Evolutionary conservation across 1,140 invertebrate genomes (phyloP), one percentile per base, ranked within the genome.

Genomic region (Meloidogyne exigua): DNA sequence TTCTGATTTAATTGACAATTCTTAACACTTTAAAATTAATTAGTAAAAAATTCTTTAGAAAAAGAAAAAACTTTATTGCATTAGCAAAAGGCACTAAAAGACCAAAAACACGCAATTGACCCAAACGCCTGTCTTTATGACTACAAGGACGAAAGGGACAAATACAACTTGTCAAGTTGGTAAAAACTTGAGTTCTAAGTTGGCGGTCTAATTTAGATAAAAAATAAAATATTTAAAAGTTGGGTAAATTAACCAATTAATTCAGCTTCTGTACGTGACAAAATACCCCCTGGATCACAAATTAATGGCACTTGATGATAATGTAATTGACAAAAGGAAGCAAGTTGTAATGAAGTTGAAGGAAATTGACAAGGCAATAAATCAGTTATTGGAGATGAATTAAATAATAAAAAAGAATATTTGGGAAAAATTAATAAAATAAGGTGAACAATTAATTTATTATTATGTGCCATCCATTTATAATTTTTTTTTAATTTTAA

Each of bases 361-460:
- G 71, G 72, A n/a, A 73, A 73, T 64, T 65, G 72, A 65, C 72
- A 73, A n/a, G 72, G 49, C 21, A 73, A 69, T 32, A 26, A 69
- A 23, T 18, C 25, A 42, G 13, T 26, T 71, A 9, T 23, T 32
- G n/a, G 69, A 18, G 39, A n/a, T 11, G n/a, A 28, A 69, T 25
- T 44, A 71, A 44, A 28, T 42, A 62, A 36, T 18, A 21, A 39
- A 39, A 26, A 26, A 39, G 0, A 25, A 69, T 39, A 25, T 26
- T 44, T 57, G 11, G 13, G 36, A n/a, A 62, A 21, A 21, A 62
- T 26, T 44, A 7, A n/a, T 10, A 44, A 32, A 28, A 25, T 42
- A 28, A 21, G 11, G 13, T 28, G 7, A 57, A 57, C n/a, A 57
- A 57, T 57, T 57, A 57, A 57, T 57, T 57, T 57, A n/a, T 57